A percentile compares a stretch with the other conserved stretches of the same genome.
These are phyloP conservation scores for Noturus placidus DNA, from an alignment of 2,113 vertebrate species.

Conservation along the genomic window DNA sequence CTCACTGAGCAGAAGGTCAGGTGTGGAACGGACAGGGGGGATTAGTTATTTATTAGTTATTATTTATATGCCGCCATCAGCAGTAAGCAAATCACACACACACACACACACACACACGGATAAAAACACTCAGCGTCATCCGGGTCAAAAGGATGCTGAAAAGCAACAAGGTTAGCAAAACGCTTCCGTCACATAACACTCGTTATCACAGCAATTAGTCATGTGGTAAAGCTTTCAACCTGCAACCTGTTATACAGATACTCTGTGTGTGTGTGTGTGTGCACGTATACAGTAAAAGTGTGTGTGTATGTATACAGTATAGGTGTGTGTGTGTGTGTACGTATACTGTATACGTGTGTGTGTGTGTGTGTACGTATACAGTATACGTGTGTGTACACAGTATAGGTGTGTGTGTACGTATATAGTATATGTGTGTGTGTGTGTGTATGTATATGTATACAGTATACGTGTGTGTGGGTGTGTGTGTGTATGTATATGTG, in stretches of 20 bases:
- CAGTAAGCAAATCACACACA: conserved; percentile 4
- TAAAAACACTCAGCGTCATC: conserved; percentile 26
- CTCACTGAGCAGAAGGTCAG: conserved; percentile 14
- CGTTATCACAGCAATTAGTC: conserved; percentile 58
- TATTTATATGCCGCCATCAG: background rate
- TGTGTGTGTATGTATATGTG: background rate
- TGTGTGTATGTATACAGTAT: conserved; percentile 19
- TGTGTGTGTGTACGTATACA: conserved; percentile 23
- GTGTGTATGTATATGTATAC: background rate
- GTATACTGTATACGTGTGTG: background rate
- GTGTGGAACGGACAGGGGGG: background rate
- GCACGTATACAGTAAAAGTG: too few relatives aligned
- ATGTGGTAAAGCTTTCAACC: conserved; percentile 45
- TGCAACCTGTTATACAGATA: conserved; percentile 48
- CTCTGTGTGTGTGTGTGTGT: conserved; percentile 8
- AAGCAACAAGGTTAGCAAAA: conserved; percentile 41
- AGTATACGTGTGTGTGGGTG: background rate
- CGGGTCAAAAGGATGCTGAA: conserved; percentile 35
- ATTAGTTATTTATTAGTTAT: conserved; percentile 17
- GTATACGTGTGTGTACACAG: too few relatives aligned
- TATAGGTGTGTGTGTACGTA: too few relatives aligned
- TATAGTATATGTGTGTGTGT: background rate
- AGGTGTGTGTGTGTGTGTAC: background rate
- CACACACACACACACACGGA: conserved; percentile 32
- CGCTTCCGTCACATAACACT: conserved; percentile 59